Conservation (phyloP, 2,797 vertebrate genomes). For the Spinibarbus caldwelli region DNA sequence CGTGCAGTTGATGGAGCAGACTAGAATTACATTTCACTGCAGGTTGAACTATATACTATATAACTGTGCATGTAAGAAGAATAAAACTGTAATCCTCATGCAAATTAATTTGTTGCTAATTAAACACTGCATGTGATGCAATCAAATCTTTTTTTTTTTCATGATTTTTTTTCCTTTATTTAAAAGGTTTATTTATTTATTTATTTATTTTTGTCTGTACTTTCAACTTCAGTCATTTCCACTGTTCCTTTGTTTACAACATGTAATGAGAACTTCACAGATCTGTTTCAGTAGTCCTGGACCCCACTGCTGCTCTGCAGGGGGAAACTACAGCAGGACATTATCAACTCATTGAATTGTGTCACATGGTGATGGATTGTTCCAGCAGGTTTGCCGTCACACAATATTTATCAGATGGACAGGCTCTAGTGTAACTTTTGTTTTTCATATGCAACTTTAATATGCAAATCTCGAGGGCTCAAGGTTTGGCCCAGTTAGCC, state of each 20-base stretch:
- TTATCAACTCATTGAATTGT: constrained; percentile 43
- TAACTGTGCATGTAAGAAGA: too few species aligned
- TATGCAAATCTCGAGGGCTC: background rate
- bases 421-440: background rate
- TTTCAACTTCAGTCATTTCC: too few species aligned
- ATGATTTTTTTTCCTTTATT: background rate
- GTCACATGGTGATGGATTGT: constrained; percentile 44
- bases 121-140: too few species aligned
- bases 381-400: constrained; percentile 28
- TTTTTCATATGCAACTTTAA: background rate
- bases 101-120: too few species aligned
- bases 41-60: too few species aligned
- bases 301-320: background rate
- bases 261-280: background rate
- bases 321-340: constrained; percentile 34
- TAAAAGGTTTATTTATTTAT: too few species aligned
- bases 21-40: too few species aligned
- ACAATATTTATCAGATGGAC: constrained; percentile 53
- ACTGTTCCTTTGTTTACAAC: background rate
- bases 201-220: too few species aligned
- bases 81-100: too few species aligned
- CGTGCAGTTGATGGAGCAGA: too few species aligned
- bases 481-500: background rate
- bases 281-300: constrained; percentile 1
- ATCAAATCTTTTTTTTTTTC: background rate